phyloP scores from a whole-genome alignment of 2,113 vertebrate genomes.

The Prionailurus bengalensis region DNA sequence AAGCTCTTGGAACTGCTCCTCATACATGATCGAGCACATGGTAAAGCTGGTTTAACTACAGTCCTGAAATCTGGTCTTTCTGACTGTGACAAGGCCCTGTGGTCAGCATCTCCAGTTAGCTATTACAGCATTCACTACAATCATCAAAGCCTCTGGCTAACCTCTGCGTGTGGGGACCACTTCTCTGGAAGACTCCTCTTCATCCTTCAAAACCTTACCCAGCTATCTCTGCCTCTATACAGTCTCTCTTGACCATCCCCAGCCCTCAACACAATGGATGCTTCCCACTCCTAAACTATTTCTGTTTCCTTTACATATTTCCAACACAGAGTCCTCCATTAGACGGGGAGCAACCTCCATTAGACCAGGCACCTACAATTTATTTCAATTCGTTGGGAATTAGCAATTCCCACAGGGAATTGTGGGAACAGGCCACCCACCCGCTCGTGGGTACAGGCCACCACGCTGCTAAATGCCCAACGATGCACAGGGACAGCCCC shows the following conservation, averaged over 20 bases:
- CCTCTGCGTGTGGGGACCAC: neutral
- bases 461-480: neutral
- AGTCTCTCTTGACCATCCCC: neutral
- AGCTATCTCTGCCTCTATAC: neutral
- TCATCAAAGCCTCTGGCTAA: neutral
- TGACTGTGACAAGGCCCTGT: neutral
- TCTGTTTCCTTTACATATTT: neutral
- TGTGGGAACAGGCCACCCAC: neutral
- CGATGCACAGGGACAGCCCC: neutral
- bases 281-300: neutral
- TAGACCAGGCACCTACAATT: neutral
- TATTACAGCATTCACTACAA: neutral
- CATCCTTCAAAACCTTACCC: constrained; percentile 12
- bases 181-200: constrained; percentile 29
- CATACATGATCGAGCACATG: too few relatives aligned
- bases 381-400: neutral
- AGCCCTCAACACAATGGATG: neutral
- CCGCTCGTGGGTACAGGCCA: neutral
- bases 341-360: neutral
- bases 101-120: neutral
- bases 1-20: neutral
- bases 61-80: neutral
- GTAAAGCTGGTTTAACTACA: neutral
- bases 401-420: neutral
- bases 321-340: neutral